Base-by-base conservation (phyloP, 2,888 invertebrate genomes). In the Hirudinaria manillensis region DNA sequence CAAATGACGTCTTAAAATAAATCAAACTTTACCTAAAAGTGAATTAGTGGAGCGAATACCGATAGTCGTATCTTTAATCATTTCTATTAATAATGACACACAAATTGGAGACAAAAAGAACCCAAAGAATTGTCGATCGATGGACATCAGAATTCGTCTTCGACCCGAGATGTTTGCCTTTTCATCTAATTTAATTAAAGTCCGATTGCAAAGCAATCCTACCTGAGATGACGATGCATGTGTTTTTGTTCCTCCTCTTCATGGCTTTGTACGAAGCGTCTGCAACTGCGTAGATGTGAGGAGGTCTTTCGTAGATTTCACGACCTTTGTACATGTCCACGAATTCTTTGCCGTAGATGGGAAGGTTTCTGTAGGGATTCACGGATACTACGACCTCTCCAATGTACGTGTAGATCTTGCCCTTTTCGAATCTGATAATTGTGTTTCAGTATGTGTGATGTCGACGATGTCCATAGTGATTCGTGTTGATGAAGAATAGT, bases 271-370 rank as follows among this genome's bases (percentile, higher is more conserved):
- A 96, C 71, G 96, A 95, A 10, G 94, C 91, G 86, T 99, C 98
- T 0, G 97, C 96, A 77, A 98, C 92, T n/a, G 98, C 96, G 86
- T 93, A 98, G 80, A 98, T 93, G 85, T 99, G 98, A 0, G 98
- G 98, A 0, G 92, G 90, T 82, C 97, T 92, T 86, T 99, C 98
- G 84, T 96, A 99, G 83, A 97, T 89, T 88, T 98, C 97, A 81
- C 97, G 88, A 19, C 93, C 94, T 89, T 92, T 91, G 87, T 97
- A 98, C 87, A 93, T 90, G 78, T 92, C 91, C 85, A 99, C 91
- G 83, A 91, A 90, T 79, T 91, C 90, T 74, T 89, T 88, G 76
- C 92, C 93, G 87, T 97, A 99, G 84, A 98, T 93, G 85, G 93
- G 93, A 86, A 96, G 89, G 68, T 89, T 90, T 84, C 91, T 90